Evolutionary conservation across 2,888 invertebrate genomes (phyloP), one percentile per base, ranked within the genome.

Genomic region (Neoascia interrupta): DNA sequence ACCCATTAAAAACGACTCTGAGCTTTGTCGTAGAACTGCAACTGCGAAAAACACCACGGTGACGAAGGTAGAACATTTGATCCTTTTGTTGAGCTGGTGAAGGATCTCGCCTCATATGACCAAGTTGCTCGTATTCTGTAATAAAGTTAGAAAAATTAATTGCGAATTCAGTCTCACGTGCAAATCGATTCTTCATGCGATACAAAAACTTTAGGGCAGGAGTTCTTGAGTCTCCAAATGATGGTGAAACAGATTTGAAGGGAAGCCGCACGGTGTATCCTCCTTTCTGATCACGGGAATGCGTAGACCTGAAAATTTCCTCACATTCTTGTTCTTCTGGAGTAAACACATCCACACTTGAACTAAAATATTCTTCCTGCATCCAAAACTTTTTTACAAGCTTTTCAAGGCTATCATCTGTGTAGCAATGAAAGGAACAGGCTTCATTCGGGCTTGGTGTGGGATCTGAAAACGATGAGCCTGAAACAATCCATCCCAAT

Each of bases 21-120:
- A 61, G 39, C n/a, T 61, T 39, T 8, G 49, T 61, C 8, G 49
- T 49, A 1, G 49, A 39, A 13, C 61, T 61, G 34, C 23, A 37
- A 10, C 23, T 5, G 10, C 19, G 49, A 39, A 28, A 8, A 8
- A 51, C 18, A 16, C 31, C 31, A 31, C n/a, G 8, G n/a, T 31
- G 31, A 6, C 10, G 31, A 3, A 31, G 31, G n/a, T 31, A 31
- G 31, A 31, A 31, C 10, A 31, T n/a, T 31, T 31, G 31, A 3
- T 31, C 8, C n/a, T 31, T 6, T n/a, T 8, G n/a, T 31, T 31
- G 4, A 31, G 31, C 10, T 31, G 31, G 3, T 31, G 31, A 3
- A 6, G 4, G 26, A 5, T 4, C 26, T 26, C 26, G 26, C 8
- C 26, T 4, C 26, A 26, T 26, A 26, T 26, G 26, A 4, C 26